phyloP scores from a whole-genome alignment of 1,140 invertebrate species.

The Caligus rogercresseyi region DNA sequence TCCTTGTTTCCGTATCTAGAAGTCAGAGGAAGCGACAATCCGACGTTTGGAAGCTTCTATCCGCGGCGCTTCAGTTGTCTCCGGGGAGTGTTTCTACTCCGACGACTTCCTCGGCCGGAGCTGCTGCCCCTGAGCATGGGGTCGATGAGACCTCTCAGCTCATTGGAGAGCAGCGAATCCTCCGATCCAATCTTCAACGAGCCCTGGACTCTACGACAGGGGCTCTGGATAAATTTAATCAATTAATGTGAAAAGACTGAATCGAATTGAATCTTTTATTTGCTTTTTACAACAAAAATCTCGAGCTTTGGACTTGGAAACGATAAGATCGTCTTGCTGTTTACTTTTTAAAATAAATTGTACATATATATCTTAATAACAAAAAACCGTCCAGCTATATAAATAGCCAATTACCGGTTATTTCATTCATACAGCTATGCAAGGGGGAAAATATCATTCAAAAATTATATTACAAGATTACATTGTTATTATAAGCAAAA shows the following conservation, averaged over 20 bases:
- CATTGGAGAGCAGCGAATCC: neutral
- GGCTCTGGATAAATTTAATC: neutral
- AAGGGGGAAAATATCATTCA: no score
- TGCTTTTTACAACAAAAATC: no score
- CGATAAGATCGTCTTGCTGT: no score
- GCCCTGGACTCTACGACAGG: neutral
- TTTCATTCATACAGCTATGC: no score
- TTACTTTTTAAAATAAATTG: no score
- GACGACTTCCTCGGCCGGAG: neutral
- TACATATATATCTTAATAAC: no score
- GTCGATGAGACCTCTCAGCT: neutral
- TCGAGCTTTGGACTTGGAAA: no score
- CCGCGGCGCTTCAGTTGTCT: neutral
- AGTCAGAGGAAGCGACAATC: slow-evolving; percentile 4
- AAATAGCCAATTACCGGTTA: no score
- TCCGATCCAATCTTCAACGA: neutral
- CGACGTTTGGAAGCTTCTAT: slow-evolving; percentile 9
- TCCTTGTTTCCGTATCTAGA: neutral
- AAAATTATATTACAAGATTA: no score
- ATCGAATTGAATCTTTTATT: neutral
- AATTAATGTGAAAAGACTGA: neutral
- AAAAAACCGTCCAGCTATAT: no score
- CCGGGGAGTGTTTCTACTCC: neutral
- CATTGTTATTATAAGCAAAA: no score
- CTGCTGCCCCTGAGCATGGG: neutral